Conservation (phyloP, 2,113 vertebrate species). For the Chrysemys picta region DNA sequence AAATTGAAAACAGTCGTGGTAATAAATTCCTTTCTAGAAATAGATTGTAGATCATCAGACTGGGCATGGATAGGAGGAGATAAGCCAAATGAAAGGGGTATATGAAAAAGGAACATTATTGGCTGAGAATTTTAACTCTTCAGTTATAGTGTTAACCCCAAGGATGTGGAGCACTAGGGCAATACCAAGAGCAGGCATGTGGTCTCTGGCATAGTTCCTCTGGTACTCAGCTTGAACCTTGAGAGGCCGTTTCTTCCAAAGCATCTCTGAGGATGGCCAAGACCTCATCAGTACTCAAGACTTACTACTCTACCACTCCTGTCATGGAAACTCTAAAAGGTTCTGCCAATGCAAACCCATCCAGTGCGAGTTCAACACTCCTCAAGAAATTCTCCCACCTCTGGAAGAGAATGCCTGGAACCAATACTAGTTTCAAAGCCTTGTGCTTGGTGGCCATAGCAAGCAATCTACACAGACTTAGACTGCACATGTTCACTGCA, state of each 20-base stretch:
- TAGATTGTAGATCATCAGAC: background rate
- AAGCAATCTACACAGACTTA: background rate
- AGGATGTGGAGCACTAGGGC: fast-evolving
- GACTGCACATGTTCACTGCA: too few relatives aligned
- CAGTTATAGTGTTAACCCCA: background rate
- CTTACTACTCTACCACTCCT: fast-evolving
- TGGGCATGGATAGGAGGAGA: background rate
- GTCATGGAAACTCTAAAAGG: background rate
- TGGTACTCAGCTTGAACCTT: background rate
- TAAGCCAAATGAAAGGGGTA: background rate
- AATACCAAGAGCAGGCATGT: fast-evolving
- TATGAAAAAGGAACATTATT: background rate
- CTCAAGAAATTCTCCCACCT: background rate
- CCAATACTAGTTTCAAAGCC: fast-evolving
- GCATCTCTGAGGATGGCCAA: background rate
- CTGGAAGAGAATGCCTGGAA: background rate
- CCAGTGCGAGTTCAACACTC: background rate
- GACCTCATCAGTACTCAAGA: background rate
- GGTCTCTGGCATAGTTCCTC: background rate
- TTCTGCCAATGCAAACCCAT: background rate
- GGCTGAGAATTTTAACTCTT: background rate
- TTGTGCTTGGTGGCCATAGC: background rate
- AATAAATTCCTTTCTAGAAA: background rate
- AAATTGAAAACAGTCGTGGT: background rate
- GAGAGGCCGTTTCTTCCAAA: background rate